phyloP scores from a whole-genome alignment of 2,797 vertebrate genomes.

The Rhinoraja longicauda region DNA sequence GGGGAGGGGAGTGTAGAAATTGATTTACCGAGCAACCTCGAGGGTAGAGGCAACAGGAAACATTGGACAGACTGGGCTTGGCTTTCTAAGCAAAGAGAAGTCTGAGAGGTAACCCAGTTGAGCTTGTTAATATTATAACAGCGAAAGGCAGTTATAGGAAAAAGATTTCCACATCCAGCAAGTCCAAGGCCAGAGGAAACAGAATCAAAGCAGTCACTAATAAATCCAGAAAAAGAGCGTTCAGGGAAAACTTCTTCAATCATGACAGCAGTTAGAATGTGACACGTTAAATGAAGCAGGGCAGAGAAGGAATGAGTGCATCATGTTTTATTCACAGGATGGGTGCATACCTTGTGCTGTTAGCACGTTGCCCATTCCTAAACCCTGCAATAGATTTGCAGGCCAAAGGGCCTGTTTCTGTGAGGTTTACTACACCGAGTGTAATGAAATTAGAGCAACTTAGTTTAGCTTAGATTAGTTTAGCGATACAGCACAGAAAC shows the following conservation, averaged over 20 bases:
- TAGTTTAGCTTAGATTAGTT: too few species aligned
- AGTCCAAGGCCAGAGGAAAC: not conserved
- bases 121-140: not conserved
- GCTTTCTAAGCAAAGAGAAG: not conserved
- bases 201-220: not conserved
- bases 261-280: not conserved
- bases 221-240: not conserved
- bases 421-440: not conserved
- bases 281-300: not conserved
- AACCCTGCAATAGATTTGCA: too few species aligned
- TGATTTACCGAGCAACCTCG: too few species aligned
- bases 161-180: not conserved
- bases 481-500: too few species aligned
- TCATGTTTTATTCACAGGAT: too few species aligned
- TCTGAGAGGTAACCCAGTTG: not conserved
- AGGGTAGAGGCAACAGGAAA: not conserved
- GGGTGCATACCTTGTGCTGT: too few species aligned
- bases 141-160: not conserved
- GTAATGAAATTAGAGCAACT: not conserved
- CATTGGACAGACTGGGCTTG: not conserved
- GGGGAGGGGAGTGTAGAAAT: too few species aligned
- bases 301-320: too few species aligned
- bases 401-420: not conserved
- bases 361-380: too few species aligned
- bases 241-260: not conserved